Evolutionary conservation across 2,797 vertebrate species (phyloP), one percentile per base, ranked within the genome.

Genomic region (Sciurus vulgaris): DNA sequence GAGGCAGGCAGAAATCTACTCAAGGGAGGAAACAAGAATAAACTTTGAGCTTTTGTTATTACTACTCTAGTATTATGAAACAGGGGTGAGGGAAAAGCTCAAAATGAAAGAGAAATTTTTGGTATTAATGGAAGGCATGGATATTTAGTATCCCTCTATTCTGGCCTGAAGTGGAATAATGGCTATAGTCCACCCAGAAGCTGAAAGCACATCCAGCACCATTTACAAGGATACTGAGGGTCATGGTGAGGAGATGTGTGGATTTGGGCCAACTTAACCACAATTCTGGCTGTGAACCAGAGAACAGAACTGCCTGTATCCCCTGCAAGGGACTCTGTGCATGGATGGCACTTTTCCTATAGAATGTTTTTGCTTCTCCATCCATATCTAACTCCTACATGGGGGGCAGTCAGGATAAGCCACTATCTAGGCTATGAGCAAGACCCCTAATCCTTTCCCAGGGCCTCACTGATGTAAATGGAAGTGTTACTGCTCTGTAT

Each of bases 151-250:
- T 67, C 17, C 3, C 51, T 74, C 26, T 73, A 5, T 74, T 67
- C 30, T 67, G 63, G 30, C 13, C 15, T 30, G 63, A 33, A 18
- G 44, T 18, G 17, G 11, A 49, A 20, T 61, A 20, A 79, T 67
- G 67, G 44, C 41, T 89, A 4, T 38, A 69, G 49, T 84, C 49
- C 72, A 83, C 72, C 33, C 28, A 95, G 83, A 92, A 91, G 38
- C 61, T 74, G 38, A 96, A 94, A 87, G 76, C 54, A 33, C 49
- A 86, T 92, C 74, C 73, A 93, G 20, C 26, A 56, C 47, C 30
- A 73, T 91, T 90, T 88, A 77, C 74, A 94, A 93, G 78, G 78
- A 83, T 51, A 63, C 79, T 54, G 72, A 47, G 94, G 91, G n/a
- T 41, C 1, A 3, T 33, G 10, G 5, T 35, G 54, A 87, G 47